These are phyloP conservation scores for Adoxophyes honmai DNA, from an alignment of 1,140 invertebrate genomes.

Conservation along the genomic window DNA sequence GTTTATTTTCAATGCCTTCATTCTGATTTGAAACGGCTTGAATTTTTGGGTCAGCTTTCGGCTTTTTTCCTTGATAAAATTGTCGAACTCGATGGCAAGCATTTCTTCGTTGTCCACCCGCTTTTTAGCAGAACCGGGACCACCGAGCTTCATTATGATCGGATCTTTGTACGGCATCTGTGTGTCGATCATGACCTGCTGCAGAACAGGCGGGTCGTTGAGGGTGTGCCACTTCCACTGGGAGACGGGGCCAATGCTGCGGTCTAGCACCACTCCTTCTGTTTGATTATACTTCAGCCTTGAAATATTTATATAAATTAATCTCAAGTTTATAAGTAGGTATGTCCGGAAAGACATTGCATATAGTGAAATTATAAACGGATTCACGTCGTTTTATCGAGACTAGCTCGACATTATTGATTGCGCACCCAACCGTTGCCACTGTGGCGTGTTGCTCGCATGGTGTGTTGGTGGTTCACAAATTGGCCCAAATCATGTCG, in stretches of 20 bases:
- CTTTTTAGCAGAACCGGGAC: constrained; percentile 31
- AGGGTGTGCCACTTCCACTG: constrained; percentile 71
- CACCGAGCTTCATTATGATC: constrained; percentile 48
- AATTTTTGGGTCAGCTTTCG: constrained; percentile 60
- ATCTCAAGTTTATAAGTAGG: not conserved
- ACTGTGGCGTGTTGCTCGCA: no score
- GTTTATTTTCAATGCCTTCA: constrained; percentile 70
- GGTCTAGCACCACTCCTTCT: constrained; percentile 65
- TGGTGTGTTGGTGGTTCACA: no score
- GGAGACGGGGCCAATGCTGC: constrained; percentile 52
- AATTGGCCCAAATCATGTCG: no score
- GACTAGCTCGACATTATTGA: no score
- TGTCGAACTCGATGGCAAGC: constrained; percentile 66
- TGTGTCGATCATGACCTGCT: constrained; percentile 69
- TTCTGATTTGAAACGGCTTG: constrained; percentile 66
- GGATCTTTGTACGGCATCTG: constrained; percentile 63
- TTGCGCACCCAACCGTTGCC: no score
- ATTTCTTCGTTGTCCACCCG: constrained; percentile 61
- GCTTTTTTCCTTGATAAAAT: constrained; percentile 65
- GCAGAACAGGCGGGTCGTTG: constrained; percentile 65
- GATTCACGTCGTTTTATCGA: no score
- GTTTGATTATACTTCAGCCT: constrained; percentile 70
- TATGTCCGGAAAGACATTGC: no score
- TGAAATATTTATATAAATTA: no score
- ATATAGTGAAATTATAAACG: no score